Percentiles rank a stretch among this genome's conserved stretches.
Conservation (phyloP, 2,888 invertebrate genomes). For the Lymantria dispar region DNA sequence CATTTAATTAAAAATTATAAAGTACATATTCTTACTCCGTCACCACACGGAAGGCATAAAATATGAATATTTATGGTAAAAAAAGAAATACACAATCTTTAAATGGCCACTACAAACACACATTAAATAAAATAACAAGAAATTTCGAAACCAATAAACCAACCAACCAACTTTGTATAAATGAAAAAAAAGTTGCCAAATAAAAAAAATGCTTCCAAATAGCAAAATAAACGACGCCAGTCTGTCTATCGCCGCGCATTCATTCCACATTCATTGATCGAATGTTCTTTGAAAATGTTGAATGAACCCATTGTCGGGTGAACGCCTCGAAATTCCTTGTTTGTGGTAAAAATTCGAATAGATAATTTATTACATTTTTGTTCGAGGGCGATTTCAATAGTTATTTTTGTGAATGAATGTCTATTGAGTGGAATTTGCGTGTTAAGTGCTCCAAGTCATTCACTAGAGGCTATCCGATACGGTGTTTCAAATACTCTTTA, state of each 20-base stretch:
- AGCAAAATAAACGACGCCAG: slow-evolving; percentile 47
- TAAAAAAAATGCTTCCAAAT: slow-evolving; percentile 38
- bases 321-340: slow-evolving; percentile 25
- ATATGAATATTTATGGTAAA: too few relatives aligned
- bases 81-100: too few relatives aligned
- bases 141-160: slow-evolving; percentile 15
- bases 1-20: too few relatives aligned
- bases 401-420: slow-evolving; percentile 22
- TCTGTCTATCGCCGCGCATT: slow-evolving; percentile 46
- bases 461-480: slow-evolving; percentile 14
- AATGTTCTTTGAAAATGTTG: slow-evolving; percentile 28
- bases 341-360: slow-evolving; percentile 27
- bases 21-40: too few relatives aligned
- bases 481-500: slow-evolving; percentile 29
- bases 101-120: slow-evolving; percentile 8
- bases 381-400: slow-evolving; percentile 1
- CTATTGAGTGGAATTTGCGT: slow-evolving; percentile 33
- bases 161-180: slow-evolving; percentile 11
- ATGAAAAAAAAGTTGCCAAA: slow-evolving; percentile 19
- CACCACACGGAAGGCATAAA: too few relatives aligned
- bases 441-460: slow-evolving; percentile 28
- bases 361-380: slow-evolving; percentile 31
- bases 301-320: slow-evolving; percentile 32
- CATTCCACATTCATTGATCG: slow-evolving; percentile 38
- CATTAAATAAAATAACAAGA: slow-evolving; percentile 9